Evolutionary conservation across 2,888 invertebrate genomes (phyloP).

Genomic region (Oligia fasciuncula): DNA sequence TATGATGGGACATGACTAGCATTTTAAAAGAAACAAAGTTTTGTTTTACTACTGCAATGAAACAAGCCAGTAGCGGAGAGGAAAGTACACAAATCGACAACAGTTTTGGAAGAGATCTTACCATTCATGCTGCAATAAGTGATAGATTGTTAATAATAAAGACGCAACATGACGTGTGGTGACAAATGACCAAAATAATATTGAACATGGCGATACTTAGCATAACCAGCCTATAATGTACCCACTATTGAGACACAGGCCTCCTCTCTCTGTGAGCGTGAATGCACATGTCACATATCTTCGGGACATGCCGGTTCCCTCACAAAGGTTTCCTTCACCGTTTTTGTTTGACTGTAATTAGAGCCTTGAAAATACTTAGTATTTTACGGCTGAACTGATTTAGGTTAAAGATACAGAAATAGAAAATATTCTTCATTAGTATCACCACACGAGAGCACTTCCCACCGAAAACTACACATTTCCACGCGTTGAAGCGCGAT

Average conservation of each 20-base stretch:
- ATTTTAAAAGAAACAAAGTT: background rate
- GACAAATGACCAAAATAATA: background rate
- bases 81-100: background rate
- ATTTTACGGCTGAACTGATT: constrained; percentile 6
- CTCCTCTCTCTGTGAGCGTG: no score
- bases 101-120: background rate
- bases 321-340: background rate
- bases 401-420: constrained; percentile 23
- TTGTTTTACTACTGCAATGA: background rate
- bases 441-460: background rate
- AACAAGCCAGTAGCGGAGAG: background rate
- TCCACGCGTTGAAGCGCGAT: background rate
- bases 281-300: background rate
- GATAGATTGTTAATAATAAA: background rate
- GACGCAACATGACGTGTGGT: background rate
- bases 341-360: background rate
- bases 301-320: background rate
- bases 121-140: background rate
- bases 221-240: background rate
- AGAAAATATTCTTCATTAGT: constrained; percentile 19
- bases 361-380: background rate
- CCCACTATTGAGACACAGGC: background rate
- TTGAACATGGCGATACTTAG: background rate
- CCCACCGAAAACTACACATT: constrained; percentile 7
- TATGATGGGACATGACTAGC: background rate